Percentiles rank a stretch among this genome's conserved stretches.
Conservation (phyloP, 2,797 vertebrate genomes). For the Dendrocincla tyrannina region DNA sequence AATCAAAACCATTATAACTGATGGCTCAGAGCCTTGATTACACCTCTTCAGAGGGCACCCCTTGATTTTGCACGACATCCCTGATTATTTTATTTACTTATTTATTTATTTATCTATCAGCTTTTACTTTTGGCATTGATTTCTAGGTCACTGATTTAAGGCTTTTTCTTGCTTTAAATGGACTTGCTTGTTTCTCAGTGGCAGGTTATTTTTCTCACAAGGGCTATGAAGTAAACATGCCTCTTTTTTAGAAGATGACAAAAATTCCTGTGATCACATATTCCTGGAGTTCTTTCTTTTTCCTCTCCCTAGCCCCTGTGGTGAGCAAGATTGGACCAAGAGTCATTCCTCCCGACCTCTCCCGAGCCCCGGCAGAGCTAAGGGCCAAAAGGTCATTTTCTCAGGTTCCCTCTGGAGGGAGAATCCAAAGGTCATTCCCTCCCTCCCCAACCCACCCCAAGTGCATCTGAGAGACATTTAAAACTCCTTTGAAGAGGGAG, state of each 20-base stretch:
- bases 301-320: not conserved
- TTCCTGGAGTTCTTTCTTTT: not conserved
- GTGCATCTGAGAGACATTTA: conserved; percentile 32
- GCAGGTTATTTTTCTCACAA: not conserved
- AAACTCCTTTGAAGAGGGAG: not conserved
- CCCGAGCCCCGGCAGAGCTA: conserved; percentile 48
- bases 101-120: conserved; percentile 68
- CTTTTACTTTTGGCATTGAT: conserved; percentile 54
- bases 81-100: conserved; percentile 59
- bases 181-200: conserved; percentile 20
- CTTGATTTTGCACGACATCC: conserved; percentile 35
- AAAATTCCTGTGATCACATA: conserved; percentile 24
- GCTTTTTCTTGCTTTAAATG: not conserved
- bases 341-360: conserved; percentile 65
- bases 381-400: conserved; percentile 73
- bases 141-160: conserved; percentile 59
- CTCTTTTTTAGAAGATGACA: conserved; percentile 35
- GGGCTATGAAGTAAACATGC: conserved; percentile 22
- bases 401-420: conserved; percentile 62
- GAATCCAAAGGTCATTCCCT: conserved; percentile 67
- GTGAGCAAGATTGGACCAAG: conserved; percentile 40
- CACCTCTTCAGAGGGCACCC: conserved; percentile 54
- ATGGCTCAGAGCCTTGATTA: conserved; percentile 64
- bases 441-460: conserved; percentile 14
- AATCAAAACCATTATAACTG: conserved; percentile 56